These are phyloP conservation scores for Rambutsinella grinnellia DNA, from an alignment of 2,888 invertebrate species.

Conservation along the genomic window DNA sequence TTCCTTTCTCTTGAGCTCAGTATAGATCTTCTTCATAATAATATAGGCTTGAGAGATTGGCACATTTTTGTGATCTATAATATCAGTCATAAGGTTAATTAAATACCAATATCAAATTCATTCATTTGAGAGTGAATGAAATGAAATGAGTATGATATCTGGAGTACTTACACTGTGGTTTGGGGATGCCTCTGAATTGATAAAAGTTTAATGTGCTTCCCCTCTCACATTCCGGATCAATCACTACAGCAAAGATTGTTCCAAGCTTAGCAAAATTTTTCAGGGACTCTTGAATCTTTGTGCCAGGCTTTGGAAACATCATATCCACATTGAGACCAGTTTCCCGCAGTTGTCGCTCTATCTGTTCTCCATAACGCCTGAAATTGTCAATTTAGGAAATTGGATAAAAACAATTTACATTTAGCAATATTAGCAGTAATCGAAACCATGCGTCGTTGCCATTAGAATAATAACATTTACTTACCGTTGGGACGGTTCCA, in stretches of 20 bases:
- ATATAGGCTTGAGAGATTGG: slow-evolving; percentile 39
- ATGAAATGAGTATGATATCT: background rate
- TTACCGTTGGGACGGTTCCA: slow-evolving; percentile 48
- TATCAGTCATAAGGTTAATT: background rate
- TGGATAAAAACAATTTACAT: slow-evolving; percentile 2
- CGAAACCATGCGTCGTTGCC: background rate
- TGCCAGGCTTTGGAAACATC: slow-evolving; percentile 59
- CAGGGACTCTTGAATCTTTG: slow-evolving; percentile 51
- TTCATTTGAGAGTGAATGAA: background rate
- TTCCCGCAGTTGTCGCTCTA: slow-evolving; percentile 53
- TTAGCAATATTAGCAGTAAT: background rate
- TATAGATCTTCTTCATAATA: slow-evolving; percentile 41
- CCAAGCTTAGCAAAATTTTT: slow-evolving; percentile 55
- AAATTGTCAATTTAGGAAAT: background rate
- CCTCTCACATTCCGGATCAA: slow-evolving; percentile 57
- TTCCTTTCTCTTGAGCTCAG: slow-evolving; percentile 50
- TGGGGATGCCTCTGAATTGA: slow-evolving; percentile 52
- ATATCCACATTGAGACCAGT: slow-evolving; percentile 57
- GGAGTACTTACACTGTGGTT: slow-evolving; percentile 55
- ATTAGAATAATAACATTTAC: slow-evolving; percentile 1
- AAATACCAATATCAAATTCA: background rate
- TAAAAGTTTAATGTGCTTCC: slow-evolving; percentile 54
- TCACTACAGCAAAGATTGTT: slow-evolving; percentile 61
- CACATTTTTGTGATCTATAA: slow-evolving; percentile 54
- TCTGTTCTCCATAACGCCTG: slow-evolving; percentile 58